These are phyloP conservation scores for Camponotus floridanus DNA, from an alignment of 1,140 invertebrate species.

Conservation along the genomic window DNA sequence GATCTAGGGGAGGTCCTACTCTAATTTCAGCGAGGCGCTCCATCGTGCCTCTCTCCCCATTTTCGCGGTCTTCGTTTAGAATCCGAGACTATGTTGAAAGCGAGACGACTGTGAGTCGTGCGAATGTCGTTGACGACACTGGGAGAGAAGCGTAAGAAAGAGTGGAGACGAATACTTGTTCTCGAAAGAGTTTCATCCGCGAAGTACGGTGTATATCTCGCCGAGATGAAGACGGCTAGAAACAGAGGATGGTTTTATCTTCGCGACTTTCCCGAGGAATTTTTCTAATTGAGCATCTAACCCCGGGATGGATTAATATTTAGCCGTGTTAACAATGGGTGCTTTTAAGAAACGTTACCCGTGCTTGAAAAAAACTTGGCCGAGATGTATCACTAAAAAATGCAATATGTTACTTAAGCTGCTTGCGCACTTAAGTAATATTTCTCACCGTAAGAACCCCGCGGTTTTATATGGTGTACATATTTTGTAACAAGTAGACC, in stretches of 20 bases:
- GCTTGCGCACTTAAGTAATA: conserved; percentile 49
- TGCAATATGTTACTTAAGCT: conserved; percentile 54
- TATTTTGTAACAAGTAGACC: conserved; percentile 14
- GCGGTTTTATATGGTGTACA: not conserved
- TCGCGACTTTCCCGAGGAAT: conserved; percentile 39
- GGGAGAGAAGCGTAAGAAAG: conserved; percentile 50
- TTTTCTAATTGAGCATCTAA: conserved; percentile 54
- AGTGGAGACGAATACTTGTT: conserved; percentile 66
- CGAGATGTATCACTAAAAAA: conserved; percentile 30
- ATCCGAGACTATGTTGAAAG: conserved; percentile 38
- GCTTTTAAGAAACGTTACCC: conserved; percentile 41
- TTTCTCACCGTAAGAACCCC: not conserved
- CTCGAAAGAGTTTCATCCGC: conserved; percentile 34
- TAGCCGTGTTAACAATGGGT: conserved; percentile 39
- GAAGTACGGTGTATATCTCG: conserved; percentile 35
- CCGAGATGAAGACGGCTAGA: conserved; percentile 49
- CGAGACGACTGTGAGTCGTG: conserved; percentile 22
- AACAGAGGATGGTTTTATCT: conserved; percentile 48
- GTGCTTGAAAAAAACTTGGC: conserved; percentile 9
- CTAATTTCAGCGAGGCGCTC: conserved; percentile 59
- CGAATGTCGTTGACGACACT: not conserved
- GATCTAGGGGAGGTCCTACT: conserved; percentile 58
- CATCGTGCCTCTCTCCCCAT: conserved; percentile 2
- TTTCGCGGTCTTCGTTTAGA: conserved; percentile 60
- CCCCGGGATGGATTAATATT: conserved; percentile 31